Percentiles rank a stretch among this genome's conserved stretches.
Evolutionary conservation across 2,113 vertebrate genomes (phyloP).

Genomic region (Amblyopsis rosae): DNA sequence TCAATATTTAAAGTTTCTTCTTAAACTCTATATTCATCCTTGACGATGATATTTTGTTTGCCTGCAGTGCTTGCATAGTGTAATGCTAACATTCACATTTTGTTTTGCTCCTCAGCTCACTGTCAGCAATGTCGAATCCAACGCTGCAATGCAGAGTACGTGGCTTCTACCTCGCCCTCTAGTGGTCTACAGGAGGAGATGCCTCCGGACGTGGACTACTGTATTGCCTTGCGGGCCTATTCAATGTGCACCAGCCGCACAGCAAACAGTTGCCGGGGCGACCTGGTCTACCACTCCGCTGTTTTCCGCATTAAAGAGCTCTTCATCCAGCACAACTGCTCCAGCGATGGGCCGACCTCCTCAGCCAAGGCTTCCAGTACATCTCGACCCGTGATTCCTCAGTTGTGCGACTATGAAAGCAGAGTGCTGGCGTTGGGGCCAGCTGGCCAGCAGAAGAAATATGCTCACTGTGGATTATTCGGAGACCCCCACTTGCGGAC

Average conservation of each 20-base stretch:
- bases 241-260: constrained; percentile 77
- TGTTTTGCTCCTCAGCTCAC: constrained; percentile 61
- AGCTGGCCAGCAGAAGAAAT: constrained; percentile 69
- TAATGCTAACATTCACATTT: not conserved
- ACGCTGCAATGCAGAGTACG: constrained; percentile 81
- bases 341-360: constrained; percentile 81
- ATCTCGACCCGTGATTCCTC: constrained; percentile 62
- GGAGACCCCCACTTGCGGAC: constrained; percentile 84
- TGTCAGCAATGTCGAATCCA: constrained; percentile 84
- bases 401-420: constrained; percentile 78
- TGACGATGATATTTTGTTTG: not conserved
- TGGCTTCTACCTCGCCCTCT: constrained; percentile 77
- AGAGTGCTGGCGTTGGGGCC: constrained; percentile 56
- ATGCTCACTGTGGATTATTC: constrained; percentile 84
- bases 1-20: too few species aligned
- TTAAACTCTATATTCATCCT: not conserved
- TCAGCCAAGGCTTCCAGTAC: constrained; percentile 70
- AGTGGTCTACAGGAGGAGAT: constrained; percentile 76
- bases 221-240: constrained; percentile 80
- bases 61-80: not conserved
- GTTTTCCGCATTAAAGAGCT: constrained; percentile 83
- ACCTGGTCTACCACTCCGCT: constrained; percentile 82
- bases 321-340: constrained; percentile 83
- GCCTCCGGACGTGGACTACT: constrained; percentile 76
- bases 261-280: constrained; percentile 78